These are phyloP conservation scores for Drosophila prosaltans DNA, from an alignment of 1,140 invertebrate genomes.

Conservation along the genomic window DNA sequence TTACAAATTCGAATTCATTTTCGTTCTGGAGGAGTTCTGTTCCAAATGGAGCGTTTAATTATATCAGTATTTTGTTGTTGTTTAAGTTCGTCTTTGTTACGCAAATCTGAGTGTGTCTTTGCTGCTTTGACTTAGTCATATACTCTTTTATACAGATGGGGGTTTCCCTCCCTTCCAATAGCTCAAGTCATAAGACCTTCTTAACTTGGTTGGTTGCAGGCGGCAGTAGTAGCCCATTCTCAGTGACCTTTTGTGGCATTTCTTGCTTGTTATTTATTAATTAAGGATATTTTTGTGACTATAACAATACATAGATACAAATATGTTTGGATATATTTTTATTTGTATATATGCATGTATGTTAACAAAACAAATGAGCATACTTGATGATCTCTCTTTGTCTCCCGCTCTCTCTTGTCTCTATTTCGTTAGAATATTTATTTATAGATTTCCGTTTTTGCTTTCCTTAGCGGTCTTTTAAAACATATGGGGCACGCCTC, in stretches of 20 bases:
- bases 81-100: neutral
- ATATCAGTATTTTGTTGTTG: neutral
- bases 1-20: too few species aligned
- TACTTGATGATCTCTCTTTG: neutral
- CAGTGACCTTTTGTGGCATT: neutral
- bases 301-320: too few species aligned
- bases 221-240: neutral
- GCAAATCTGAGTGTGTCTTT: neutral
- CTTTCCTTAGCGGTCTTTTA: constrained; percentile 5
- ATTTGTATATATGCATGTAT: too few species aligned
- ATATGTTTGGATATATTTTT: too few species aligned
- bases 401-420: neutral
- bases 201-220: neutral
- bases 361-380: too few species aligned
- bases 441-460: neutral
- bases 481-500: constrained; percentile 10
- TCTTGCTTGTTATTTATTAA: neutral
- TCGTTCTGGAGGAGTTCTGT: too few species aligned
- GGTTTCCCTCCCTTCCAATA: neutral
- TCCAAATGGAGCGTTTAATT: too few species aligned
- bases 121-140: neutral
- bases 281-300: constrained; percentile 1
- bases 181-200: neutral
- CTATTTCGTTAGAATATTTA: neutral
- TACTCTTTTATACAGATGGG: neutral